Conservation (phyloP, 2,888 invertebrate species). For the Lycaena phlaeas region DNA sequence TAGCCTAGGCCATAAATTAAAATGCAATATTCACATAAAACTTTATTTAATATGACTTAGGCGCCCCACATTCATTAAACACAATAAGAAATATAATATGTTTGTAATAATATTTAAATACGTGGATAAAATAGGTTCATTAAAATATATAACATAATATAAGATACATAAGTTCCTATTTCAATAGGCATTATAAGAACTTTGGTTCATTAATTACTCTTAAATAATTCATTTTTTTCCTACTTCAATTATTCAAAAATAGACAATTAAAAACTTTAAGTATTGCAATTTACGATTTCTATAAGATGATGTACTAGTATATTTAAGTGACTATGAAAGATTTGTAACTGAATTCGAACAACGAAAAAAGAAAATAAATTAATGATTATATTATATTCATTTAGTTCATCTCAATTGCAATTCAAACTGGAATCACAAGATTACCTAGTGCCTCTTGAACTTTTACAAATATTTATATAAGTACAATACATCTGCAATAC, state of each 20-base stretch:
- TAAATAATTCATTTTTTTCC: not conserved
- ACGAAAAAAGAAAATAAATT: too few species aligned
- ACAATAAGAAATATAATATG: not conserved
- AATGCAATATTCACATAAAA: not conserved
- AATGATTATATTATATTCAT: too few species aligned
- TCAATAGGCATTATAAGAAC: slow-evolving; percentile 10
- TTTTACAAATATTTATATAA: too few species aligned
- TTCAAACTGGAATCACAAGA: too few species aligned
- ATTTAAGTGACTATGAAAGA: too few species aligned
- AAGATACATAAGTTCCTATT: slow-evolving; percentile 6
- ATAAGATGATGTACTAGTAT: too few species aligned
- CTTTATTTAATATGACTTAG: slow-evolving; percentile 14
- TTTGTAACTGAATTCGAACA: too few species aligned
- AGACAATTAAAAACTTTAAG: too few species aligned
- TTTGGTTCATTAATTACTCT: slow-evolving; percentile 10
- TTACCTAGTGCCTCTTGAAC: too few species aligned
- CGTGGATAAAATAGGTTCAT: not conserved
- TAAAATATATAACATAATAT: not conserved
- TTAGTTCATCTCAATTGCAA: too few species aligned
- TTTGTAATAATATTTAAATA: not conserved
- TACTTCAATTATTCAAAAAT: not conserved
- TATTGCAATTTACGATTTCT: too few species aligned
- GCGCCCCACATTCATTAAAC: slow-evolving; percentile 11
- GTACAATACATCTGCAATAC: too few species aligned
- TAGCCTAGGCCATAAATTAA: not conserved